Evolutionary conservation across 1,140 invertebrate species (phyloP), one percentile per base, ranked within the genome.

Genomic region (Macrocentrus cingulum): DNA sequence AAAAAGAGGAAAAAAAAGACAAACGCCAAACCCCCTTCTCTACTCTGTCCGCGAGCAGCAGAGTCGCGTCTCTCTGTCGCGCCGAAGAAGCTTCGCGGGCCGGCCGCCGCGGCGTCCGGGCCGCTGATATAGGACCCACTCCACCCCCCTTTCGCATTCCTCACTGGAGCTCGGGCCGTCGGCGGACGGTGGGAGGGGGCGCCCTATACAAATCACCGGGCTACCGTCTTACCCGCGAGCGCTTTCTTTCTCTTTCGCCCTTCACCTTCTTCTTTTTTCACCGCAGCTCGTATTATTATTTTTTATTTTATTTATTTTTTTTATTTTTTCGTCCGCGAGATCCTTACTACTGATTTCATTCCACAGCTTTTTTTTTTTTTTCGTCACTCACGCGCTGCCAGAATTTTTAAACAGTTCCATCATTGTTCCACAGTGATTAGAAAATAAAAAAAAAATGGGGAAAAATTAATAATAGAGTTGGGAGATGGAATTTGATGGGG

Each of bases 201-300:
- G 67, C 67, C 70, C 68, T 72, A 75, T 75, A 75, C 72, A 75
- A 75, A 75, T 75, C 71, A 75, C 69, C 71, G 70, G 63, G 69
- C 72, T 75, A 74, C 72, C 69, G 72, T 68, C 70, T 72, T 75
- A 75, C 72, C 67, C 72, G 63, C 46, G 23, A 59, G 56, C 61
- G 55, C 60, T 46, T 52, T 66, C 59, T 59, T 49, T 67, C 64
- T 68, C 37, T 54, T 11, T 53, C 39, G 18, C 44, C 19, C 13
- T 34, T 23, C 22, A 19, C n/a, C n/a, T 15, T 36, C 8, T 34
- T 48, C 36, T 44, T 32, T 2, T 16, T 42, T 29, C 44, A 15
- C 39, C n/a, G n/a, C 25, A 23, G 19, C 49, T 41, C 50, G 15
- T 13, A 9, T 46, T n/a, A n/a, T n/a, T n/a, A n/a, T n/a, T n/a